These are phyloP conservation scores for Cephus cinctus DNA, from an alignment of 1,140 invertebrate genomes.

Conservation along the genomic window DNA sequence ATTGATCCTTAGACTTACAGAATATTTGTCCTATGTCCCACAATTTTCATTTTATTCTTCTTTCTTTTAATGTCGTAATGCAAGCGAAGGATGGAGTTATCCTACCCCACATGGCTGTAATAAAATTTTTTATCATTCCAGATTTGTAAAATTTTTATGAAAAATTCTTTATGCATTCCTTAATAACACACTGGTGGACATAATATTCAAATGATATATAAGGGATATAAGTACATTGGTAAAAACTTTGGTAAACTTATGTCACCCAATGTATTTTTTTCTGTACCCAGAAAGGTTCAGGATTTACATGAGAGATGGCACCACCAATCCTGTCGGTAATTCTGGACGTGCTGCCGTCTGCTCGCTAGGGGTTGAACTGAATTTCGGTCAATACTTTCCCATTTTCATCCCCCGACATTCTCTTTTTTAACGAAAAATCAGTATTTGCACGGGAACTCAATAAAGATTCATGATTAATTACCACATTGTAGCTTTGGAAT, in stretches of 20 bases:
- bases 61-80: no score
- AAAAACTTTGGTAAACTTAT: neutral
- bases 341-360: conserved; percentile 46
- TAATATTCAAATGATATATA: no score
- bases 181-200: no score
- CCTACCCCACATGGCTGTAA: no score
- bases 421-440: neutral
- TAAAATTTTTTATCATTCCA: neutral
- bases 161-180: conserved; percentile 4
- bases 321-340: conserved; percentile 45
- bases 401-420: neutral
- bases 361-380: conserved; percentile 27
- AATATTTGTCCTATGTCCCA: no score
- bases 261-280: neutral
- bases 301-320: conserved; percentile 39
- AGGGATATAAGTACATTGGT: no score
- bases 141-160: conserved; percentile 1
- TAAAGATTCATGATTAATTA: neutral
- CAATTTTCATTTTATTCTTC: no score
- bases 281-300: conserved; percentile 17
- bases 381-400: conserved; percentile 31
- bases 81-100: no score
- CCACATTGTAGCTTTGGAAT: neutral
- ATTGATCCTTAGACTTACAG: no score
- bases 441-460: neutral